A percentile compares a stretch with the other conserved stretches of the same genome.
Evolutionary conservation across 2,888 invertebrate genomes (phyloP).

Genomic region (Spodoptera exigua): DNA sequence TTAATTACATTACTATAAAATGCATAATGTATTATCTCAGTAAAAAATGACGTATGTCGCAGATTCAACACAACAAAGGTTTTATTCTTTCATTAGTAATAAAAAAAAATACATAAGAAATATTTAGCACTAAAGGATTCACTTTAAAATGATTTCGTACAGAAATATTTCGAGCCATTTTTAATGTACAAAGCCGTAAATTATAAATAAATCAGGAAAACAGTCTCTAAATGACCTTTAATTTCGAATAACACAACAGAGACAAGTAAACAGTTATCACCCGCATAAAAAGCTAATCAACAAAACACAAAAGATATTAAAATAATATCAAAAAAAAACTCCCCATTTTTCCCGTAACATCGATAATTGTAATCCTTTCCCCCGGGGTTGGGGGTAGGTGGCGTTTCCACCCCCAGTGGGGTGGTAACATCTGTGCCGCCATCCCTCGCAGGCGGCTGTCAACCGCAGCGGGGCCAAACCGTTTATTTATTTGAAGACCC

Average conservation of each 20-base stretch:
- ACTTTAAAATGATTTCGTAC: no score
- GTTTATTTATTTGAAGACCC: constrained; percentile 77
- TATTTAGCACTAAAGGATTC: no score
- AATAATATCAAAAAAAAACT: constrained; percentile 49
- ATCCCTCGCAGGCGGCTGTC: constrained; percentile 83
- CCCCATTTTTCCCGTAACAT: constrained; percentile 58
- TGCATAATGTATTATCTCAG: no score
- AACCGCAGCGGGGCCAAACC: constrained; percentile 75
- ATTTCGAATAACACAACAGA: not conserved
- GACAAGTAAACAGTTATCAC: constrained; percentile 1
- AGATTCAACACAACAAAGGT: no score
- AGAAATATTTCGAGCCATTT: no score
- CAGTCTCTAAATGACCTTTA: not conserved
- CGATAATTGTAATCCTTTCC: constrained; percentile 72
- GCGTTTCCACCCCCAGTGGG: constrained; percentile 45
- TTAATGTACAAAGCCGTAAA: no score
- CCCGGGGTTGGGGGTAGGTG: constrained; percentile 41
- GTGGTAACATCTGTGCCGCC: constrained; percentile 77
- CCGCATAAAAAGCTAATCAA: constrained; percentile 29
- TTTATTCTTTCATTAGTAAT: no score
- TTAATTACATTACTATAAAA: no score
- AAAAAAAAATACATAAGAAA: no score
- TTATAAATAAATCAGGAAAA: not conserved
- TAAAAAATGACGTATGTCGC: no score
- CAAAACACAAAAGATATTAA: constrained; percentile 50